Conservation (phyloP, 2,113 vertebrate species). For the Columba janthina region DNA sequence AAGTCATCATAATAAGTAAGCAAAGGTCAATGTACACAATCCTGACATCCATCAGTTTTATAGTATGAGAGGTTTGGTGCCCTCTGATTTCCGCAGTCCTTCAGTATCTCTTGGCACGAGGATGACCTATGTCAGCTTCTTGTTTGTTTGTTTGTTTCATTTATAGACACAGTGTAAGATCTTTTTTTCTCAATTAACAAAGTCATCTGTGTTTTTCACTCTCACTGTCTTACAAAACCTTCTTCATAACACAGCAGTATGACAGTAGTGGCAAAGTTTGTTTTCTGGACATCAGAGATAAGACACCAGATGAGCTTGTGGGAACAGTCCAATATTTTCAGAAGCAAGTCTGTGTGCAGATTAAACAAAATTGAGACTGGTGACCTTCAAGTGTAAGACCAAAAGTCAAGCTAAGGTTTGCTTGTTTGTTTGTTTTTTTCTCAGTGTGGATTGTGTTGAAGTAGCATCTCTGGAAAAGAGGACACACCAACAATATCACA, state of each 20-base stretch:
- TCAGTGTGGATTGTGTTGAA: not conserved
- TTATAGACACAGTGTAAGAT: not conserved
- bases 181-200: not conserved
- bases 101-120: not conserved
- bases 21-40: not conserved
- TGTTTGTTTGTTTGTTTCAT: not conserved
- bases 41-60: not conserved
- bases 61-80: not conserved
- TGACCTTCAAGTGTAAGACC: not conserved
- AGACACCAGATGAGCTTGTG: not conserved
- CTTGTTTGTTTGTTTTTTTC: not conserved
- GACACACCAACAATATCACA: not conserved
- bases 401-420: not conserved
- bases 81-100: not conserved
- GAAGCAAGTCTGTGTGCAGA: not conserved
- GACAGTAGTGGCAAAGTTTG: accelerated
- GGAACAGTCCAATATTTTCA: not conserved
- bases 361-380: not conserved
- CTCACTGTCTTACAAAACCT: not conserved
- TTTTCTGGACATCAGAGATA: not conserved
- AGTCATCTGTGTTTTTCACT: not conserved
- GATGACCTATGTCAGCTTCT: not conserved
- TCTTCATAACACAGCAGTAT: not conserved
- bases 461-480: not conserved
- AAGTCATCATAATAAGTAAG: not conserved